A percentile compares a stretch with the other conserved stretches of the same genome.
These are phyloP conservation scores for Pandemis heparana DNA, from an alignment of 2,888 invertebrate species.

Conservation along the genomic window DNA sequence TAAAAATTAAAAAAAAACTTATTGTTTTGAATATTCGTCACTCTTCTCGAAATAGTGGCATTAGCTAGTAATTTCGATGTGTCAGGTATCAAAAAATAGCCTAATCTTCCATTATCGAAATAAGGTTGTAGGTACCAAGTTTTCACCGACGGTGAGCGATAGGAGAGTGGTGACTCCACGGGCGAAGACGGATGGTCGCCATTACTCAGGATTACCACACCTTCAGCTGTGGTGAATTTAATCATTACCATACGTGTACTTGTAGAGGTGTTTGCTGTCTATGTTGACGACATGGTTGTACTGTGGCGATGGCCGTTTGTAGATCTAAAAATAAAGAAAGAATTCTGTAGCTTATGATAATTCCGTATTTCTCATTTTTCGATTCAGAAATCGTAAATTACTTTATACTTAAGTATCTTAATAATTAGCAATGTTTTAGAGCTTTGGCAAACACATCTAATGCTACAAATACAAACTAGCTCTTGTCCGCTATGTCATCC, in stretches of 20 bases:
- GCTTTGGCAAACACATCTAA: too few relatives aligned
- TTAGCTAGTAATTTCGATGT: not conserved
- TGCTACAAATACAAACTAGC: too few relatives aligned
- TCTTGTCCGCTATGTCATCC: too few relatives aligned
- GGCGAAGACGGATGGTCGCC: constrained; percentile 66
- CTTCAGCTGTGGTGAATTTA: constrained; percentile 50
- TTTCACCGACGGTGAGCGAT: constrained; percentile 50
- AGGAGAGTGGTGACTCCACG: constrained; percentile 66
- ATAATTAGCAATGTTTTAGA: too few relatives aligned
- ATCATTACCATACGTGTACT: constrained; percentile 42
- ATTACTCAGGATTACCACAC: constrained; percentile 73
- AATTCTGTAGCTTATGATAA: not conserved
- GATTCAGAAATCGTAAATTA: too few relatives aligned
- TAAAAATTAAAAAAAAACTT: too few relatives aligned
- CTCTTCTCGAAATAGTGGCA: too few relatives aligned
- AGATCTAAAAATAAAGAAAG: not conserved
- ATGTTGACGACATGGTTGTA: not conserved
- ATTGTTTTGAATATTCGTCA: too few relatives aligned
- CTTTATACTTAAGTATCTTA: too few relatives aligned
- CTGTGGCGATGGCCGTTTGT: too few relatives aligned
- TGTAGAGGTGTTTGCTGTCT: not conserved
- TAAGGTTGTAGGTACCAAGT: constrained; percentile 4
- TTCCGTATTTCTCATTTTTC: too few relatives aligned
- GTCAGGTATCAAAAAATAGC: not conserved
- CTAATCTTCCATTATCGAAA: not conserved